Percentiles rank a stretch among this genome's conserved stretches.
Conservation (phyloP, 1,140 invertebrate genomes). For the Physella acuta region DNA sequence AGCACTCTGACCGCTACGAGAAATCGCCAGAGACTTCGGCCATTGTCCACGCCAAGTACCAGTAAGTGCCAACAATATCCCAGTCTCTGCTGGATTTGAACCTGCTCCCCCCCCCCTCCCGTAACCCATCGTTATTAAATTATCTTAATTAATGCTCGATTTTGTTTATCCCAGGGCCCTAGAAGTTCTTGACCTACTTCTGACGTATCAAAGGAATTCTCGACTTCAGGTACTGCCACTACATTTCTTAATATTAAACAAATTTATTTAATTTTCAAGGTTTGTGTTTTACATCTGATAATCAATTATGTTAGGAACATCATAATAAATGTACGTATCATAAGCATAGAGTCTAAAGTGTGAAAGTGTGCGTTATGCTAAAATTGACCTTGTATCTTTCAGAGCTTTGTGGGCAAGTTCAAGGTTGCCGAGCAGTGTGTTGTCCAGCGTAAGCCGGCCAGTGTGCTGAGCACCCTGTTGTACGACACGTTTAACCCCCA, state of each 20-base stretch:
- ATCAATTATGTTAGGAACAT: too few species aligned
- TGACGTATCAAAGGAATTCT: slow-evolving; percentile 57
- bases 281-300: too few species aligned
- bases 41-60: slow-evolving; percentile 59
- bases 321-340: too few species aligned
- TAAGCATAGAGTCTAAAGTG: too few species aligned
- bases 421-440: slow-evolving; percentile 50
- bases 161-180: slow-evolving; percentile 44
- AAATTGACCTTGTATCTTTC: slow-evolving; percentile 21
- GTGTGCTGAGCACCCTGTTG: slow-evolving; percentile 42
- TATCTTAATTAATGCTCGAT: too few species aligned
- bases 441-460: slow-evolving; percentile 34
- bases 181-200: slow-evolving; percentile 56
- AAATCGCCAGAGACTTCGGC: slow-evolving; percentile 48
- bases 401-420: slow-evolving; percentile 58
- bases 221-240: slow-evolving; percentile 57
- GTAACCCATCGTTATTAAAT: too few species aligned
- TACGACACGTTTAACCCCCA: slow-evolving; percentile 51
- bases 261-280: too few species aligned
- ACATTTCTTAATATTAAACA: too few species aligned
- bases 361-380: too few species aligned
- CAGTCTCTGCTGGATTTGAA: too few species aligned
- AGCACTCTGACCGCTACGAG: slow-evolving; percentile 49
- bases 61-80: too few species aligned
- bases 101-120: too few species aligned